Percentiles rank a stretch among this genome's conserved stretches.
Conservation (phyloP, 1,140 invertebrate genomes). For the Meloidogyne floridensis region DNA sequence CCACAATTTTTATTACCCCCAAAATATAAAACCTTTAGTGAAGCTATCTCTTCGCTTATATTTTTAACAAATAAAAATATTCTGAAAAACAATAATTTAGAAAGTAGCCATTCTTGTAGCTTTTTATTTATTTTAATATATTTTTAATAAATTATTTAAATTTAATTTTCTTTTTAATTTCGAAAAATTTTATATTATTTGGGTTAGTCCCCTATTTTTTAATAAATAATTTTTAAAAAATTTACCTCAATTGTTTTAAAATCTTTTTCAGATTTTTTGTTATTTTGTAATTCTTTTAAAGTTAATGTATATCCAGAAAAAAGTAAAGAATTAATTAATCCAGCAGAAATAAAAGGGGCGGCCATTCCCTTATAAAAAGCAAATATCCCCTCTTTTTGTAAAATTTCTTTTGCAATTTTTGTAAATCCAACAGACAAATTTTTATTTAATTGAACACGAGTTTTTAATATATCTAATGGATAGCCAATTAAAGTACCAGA, state of each 20-base stretch:
- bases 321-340: slow-evolving; percentile 8
- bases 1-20: too few species aligned
- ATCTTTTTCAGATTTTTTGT: neutral
- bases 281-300: slow-evolving; percentile 14
- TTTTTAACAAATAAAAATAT: too few species aligned
- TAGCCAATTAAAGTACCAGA: slow-evolving; percentile 8
- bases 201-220: too few species aligned
- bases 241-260: neutral
- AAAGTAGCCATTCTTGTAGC: too few species aligned
- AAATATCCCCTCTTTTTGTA: neutral
- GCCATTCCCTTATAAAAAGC: neutral
- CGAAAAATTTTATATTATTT: too few species aligned
- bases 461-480: slow-evolving; percentile 12
- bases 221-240: neutral
- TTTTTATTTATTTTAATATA: too few species aligned
- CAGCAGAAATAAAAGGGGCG: slow-evolving; percentile 2
- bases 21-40: too few species aligned
- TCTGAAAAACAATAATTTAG: too few species aligned
- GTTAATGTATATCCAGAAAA: slow-evolving; percentile 16
- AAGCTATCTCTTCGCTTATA: too few species aligned
- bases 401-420: slow-evolving; percentile 4
- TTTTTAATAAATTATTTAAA: too few species aligned
- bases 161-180: too few species aligned
- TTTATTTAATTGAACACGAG: slow-evolving; percentile 4
- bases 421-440: neutral